Conservation (phyloP, 30 jellyfish, hydroid and myxozoan species). For the Hydra vulgaris region DNA sequence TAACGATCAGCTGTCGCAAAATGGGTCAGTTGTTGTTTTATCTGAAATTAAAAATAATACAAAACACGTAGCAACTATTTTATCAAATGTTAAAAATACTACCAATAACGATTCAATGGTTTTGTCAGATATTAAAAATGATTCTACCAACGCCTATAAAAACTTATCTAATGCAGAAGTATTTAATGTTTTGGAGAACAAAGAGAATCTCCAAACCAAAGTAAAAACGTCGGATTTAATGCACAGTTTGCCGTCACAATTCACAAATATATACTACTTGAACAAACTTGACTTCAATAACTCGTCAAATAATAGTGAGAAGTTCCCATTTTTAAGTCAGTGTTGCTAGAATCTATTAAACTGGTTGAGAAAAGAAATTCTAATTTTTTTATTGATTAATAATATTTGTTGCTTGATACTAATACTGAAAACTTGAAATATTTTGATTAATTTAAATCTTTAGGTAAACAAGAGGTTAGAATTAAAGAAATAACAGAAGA, state of each 20-base stretch:
- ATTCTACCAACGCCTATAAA: not conserved
- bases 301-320: constrained; percentile 3
- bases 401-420: too few relatives aligned
- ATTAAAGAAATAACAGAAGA: constrained; percentile 3
- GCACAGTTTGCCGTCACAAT: not conserved
- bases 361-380: not conserved
- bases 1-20: not conserved
- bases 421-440: too few relatives aligned
- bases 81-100: not conserved
- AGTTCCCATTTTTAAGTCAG: not conserved
- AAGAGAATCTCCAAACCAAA: not conserved
- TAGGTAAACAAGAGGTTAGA: constrained; percentile 1
- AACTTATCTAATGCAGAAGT: not conserved
- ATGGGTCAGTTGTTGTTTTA: not conserved
- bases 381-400: too few relatives aligned
- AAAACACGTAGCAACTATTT: not conserved
- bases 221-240: not conserved
- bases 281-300: not conserved
- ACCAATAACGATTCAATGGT: not conserved
- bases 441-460: not conserved
- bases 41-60: not conserved
- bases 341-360: not conserved
- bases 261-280: not conserved
- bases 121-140: not conserved
- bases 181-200: not conserved